Evolutionary conservation across 2,113 vertebrate species (phyloP), one percentile per base, ranked within the genome.

Genomic region (Meriones unguiculatus): DNA sequence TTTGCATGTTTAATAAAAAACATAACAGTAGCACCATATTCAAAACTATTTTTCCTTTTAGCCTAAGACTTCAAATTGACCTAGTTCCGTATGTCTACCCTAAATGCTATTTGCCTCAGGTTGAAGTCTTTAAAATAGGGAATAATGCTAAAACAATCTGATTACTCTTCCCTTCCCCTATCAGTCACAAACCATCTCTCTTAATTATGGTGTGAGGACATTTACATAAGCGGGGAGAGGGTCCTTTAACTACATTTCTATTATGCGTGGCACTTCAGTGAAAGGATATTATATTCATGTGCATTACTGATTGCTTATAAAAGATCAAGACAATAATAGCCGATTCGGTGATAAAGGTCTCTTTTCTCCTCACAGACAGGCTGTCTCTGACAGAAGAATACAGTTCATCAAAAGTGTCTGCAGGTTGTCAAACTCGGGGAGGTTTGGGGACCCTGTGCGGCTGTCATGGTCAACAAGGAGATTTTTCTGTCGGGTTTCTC

Each of bases 381-480:
- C 98, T 98, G 99, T 99, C 99, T 99, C 99, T 99, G 98, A 98
- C 98, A 98, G 98, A 99, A 99, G 99, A 99, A 99, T 99, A 98
- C 99, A 98, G 98, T 98, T 98, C 99, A 98, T 99, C 99, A 99
- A 98, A 99, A 98, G 98, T 99, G 99, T 99, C 99, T 99, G 98
- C 99, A 99, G 99, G 99, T 99, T 99, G 99, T 99, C 99, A 99
- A 99, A 99, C 98, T 98, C 98, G 64, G 98, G 98, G 98, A 98
- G 98, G 99, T 98, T 98, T 98, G 98, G 98, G 98, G 98, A 98
- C 97, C 98, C 99, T 99, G 98, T 89, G 94, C 98, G 98, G 99
- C 99, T 98, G 98, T 99, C 98, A 98, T 98, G 98, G 99, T 99
- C 99, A 99, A 99, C 99, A 99, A 99, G 99, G 99, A 99, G 98